These are phyloP conservation scores for Xiphophorus hellerii DNA, from an alignment of 2,113 vertebrate genomes.

Conservation along the genomic window DNA sequence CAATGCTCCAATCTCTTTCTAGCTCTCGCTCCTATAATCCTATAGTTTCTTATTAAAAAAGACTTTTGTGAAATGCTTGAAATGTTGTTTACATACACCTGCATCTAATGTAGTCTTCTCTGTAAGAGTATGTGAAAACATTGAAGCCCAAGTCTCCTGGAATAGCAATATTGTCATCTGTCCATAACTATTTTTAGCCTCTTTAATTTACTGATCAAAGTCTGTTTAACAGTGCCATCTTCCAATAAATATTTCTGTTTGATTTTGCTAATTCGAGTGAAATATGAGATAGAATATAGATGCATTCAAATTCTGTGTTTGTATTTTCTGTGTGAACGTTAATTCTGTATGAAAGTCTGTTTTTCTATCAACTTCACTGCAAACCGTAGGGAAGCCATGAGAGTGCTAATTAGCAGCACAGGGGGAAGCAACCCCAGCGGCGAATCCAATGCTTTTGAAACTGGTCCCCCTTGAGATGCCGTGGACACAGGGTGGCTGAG, in stretches of 20 bases:
- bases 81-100: not conserved
- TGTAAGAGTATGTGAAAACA: too few relatives aligned
- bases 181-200: too few relatives aligned
- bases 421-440: constrained; percentile 55
- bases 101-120: not conserved
- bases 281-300: not conserved
- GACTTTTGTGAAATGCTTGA: not conserved
- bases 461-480: constrained; percentile 52
- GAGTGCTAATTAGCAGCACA: constrained; percentile 73
- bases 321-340: not conserved
- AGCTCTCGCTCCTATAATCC: not conserved
- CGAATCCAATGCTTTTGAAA: constrained; percentile 71
- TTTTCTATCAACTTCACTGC: constrained; percentile 56
- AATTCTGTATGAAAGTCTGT: constrained; percentile 25
- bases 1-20: not conserved
- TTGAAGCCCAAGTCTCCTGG: too few relatives aligned
- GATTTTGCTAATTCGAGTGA: not conserved
- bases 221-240: too few relatives aligned
- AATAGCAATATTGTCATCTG: too few relatives aligned
- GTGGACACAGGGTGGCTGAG: constrained; percentile 33
- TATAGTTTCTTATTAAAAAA: not conserved
- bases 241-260: not conserved
- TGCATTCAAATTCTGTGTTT: not conserved
- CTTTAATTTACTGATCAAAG: too few relatives aligned
- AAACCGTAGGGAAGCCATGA: constrained; percentile 60